Evolutionary conservation across 2,888 invertebrate species (phyloP).

Genomic region (Melitaea athalia): DNA sequence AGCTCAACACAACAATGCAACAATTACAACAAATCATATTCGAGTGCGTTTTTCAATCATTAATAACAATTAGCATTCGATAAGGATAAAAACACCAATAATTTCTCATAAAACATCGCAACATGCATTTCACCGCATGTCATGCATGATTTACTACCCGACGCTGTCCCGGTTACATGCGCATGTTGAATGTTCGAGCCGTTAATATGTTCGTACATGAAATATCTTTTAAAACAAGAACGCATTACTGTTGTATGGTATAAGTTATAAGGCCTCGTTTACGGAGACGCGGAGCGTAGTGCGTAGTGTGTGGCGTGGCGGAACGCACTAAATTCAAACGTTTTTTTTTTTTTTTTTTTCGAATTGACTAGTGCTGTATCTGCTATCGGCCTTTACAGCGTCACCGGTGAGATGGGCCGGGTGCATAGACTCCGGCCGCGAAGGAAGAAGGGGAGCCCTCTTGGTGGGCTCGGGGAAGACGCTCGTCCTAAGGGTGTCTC

Average conservation of each 20-base stretch:
- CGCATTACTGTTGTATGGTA: constrained; percentile 42
- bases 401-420: no score
- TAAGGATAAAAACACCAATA: constrained; percentile 23
- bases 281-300: no score
- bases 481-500: no score
- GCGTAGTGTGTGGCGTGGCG: no score
- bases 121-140: constrained; percentile 28
- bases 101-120: constrained; percentile 24
- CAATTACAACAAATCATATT: constrained; percentile 9
- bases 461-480: no score
- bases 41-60: constrained; percentile 10
- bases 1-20: constrained; percentile 7
- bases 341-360: no score
- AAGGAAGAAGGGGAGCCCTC: no score
- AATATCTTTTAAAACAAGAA: constrained; percentile 50
- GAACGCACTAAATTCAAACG: no score
- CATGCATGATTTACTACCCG: constrained; percentile 25
- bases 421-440: no score
- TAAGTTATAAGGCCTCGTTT: constrained; percentile 33
- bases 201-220: constrained; percentile 52
- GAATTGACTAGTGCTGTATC: no score
- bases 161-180: constrained; percentile 23
- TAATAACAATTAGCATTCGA: constrained; percentile 32
- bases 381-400: no score
- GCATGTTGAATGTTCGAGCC: constrained; percentile 44